phyloP scores from a whole-genome alignment of 2,888 invertebrate species.

The Opisthograptis luteolata region DNA sequence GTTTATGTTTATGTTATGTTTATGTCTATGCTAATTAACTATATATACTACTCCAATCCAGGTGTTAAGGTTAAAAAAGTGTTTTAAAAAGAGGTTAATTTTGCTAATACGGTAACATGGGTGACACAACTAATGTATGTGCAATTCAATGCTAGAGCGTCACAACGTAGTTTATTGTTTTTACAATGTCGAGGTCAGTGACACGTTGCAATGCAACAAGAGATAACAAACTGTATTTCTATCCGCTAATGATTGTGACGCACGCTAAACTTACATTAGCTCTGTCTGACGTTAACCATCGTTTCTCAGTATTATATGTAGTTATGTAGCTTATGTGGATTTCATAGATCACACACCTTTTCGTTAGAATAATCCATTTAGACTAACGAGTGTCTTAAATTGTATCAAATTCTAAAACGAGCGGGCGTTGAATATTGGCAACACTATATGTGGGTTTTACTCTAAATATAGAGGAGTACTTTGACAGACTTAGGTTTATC shows the following conservation, averaged over 20 bases:
- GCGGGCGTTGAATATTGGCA: background rate
- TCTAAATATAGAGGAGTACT: too few relatives aligned
- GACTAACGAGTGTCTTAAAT: conserved; percentile 1
- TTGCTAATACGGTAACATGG: background rate
- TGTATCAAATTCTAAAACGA: background rate
- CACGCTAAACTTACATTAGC: conserved; percentile 10
- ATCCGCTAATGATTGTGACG: conserved; percentile 10
- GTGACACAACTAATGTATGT: background rate
- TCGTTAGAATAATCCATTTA: conserved; percentile 3
- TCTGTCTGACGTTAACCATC: background rate
- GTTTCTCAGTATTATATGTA: background rate
- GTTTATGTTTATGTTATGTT: too few relatives aligned
- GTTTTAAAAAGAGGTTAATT: too few relatives aligned
- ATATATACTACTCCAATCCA: too few relatives aligned
- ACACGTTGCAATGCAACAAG: conserved; percentile 12
- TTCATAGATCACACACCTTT: conserved; percentile 2
- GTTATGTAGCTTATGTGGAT: background rate
- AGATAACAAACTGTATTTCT: conserved; percentile 17
- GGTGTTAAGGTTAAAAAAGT: too few relatives aligned
- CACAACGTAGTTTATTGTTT: conserved; percentile 3
- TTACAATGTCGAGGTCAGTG: conserved; percentile 18
- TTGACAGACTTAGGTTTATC: too few relatives aligned
- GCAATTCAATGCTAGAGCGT: background rate
- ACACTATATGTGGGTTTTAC: background rate
- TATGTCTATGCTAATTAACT: too few relatives aligned